A percentile compares a stretch with the other conserved stretches of the same genome.
Conservation (phyloP, 1,140 invertebrate genomes). For the Alviniconcha marisindica region DNA sequence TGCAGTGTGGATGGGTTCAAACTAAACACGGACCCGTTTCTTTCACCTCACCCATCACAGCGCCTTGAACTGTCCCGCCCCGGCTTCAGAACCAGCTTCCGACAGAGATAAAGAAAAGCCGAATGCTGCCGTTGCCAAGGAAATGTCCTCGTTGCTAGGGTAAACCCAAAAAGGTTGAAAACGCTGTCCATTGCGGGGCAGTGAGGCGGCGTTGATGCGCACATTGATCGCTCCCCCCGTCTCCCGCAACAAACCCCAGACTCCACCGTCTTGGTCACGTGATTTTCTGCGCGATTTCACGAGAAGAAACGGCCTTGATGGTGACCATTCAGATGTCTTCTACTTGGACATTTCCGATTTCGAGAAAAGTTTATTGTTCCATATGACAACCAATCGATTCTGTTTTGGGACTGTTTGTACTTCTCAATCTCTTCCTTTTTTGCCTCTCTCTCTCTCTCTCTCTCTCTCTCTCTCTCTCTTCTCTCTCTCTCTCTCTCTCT, state of each 20-base stretch:
- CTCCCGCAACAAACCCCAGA: neutral
- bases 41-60: too few relatives aligned
- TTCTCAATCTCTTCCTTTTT: neutral
- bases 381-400: neutral
- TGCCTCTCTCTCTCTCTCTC: neutral
- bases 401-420: too few relatives aligned
- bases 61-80: too few relatives aligned
- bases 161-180: constrained; percentile 35
- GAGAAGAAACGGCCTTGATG: constrained; percentile 7
- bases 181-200: constrained; percentile 17
- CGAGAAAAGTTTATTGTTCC: neutral
- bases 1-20: too few relatives aligned
- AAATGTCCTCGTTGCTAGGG: constrained; percentile 33
- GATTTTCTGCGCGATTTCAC: constrained; percentile 19
- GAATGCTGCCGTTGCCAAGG: constrained; percentile 24
- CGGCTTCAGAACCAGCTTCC: neutral
- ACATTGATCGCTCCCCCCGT: constrained; percentile 6
- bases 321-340: neutral
- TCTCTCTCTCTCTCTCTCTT: neutral
- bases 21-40: too few relatives aligned
- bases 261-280: neutral
- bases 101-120: neutral
- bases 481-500: neutral
- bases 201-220: constrained; percentile 10
- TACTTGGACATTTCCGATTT: neutral